Percentiles rank a stretch among this genome's conserved stretches.
Conservation (phyloP, 1,140 invertebrate genomes). For the Stegodyphus dumicola region DNA sequence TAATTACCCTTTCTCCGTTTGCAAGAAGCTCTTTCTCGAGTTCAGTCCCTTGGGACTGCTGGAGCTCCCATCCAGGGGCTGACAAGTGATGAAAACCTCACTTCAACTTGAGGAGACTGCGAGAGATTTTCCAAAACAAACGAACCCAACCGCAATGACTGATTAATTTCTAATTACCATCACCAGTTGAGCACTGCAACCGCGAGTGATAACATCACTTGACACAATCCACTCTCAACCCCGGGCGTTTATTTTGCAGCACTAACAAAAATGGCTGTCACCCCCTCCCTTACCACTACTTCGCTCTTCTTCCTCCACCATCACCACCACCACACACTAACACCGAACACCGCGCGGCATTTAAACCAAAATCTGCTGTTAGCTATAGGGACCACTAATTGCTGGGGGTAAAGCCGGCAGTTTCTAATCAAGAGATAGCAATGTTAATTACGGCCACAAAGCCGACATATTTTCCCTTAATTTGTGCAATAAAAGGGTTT, state of each 20-base stretch:
- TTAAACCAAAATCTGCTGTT: conserved; percentile 55
- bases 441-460: conserved; percentile 61
- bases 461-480: conserved; percentile 60
- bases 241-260: conserved; percentile 40
- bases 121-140: background rate
- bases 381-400: conserved; percentile 57
- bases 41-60: no score
- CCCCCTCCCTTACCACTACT: background rate
- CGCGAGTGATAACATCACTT: conserved; percentile 50
- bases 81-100: background rate
- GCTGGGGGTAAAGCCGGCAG: conserved; percentile 37
- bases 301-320: background rate
- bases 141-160: conserved; percentile 27
- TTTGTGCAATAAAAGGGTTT: conserved; percentile 61
- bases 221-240: conserved; percentile 48
- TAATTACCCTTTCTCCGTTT: no score
- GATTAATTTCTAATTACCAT: conserved; percentile 55
- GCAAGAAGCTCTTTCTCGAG: no score
- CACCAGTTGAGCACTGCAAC: conserved; percentile 13
- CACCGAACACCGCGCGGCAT: conserved; percentile 19
- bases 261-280: conserved; percentile 31
- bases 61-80: background rate
- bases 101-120: background rate
- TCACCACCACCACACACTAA: background rate
- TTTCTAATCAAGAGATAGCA: conserved; percentile 62